Evolutionary conservation across 2,797 vertebrate genomes (phyloP).

Genomic region (Liasis olivaceus): DNA sequence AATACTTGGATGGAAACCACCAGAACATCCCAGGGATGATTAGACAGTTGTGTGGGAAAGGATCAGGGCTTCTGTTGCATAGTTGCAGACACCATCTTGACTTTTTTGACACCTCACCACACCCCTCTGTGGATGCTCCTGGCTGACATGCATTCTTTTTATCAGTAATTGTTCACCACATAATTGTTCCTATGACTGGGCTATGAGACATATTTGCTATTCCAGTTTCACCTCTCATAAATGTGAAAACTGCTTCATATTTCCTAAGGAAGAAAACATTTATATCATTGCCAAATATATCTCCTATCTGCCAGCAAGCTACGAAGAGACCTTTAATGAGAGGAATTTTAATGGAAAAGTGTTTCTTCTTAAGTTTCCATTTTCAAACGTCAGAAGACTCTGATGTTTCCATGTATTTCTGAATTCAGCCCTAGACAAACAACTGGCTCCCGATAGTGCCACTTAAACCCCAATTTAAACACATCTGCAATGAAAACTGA

Average conservation of each 20-base stretch:
- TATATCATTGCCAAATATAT: conserved; percentile 11
- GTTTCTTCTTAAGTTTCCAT: background rate
- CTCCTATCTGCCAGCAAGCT: background rate
- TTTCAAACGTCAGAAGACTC: conserved; percentile 1
- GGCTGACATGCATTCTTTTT: background rate
- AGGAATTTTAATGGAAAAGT: background rate
- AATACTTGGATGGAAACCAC: background rate
- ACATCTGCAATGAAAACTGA: background rate
- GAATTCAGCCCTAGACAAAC: background rate
- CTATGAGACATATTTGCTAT: background rate
- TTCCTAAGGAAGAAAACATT: background rate
- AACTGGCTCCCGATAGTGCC: background rate
- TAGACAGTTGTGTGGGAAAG: background rate
- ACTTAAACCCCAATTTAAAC: background rate
- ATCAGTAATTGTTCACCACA: background rate
- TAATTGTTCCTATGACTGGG: background rate
- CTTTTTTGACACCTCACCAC: background rate
- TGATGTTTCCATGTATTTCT: conserved; percentile 9
- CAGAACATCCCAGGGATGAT: background rate
- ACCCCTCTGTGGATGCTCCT: background rate
- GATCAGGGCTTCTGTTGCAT: background rate
- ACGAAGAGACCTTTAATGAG: conserved; percentile 5
- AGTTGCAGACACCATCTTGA: background rate
- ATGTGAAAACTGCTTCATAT: conserved; percentile 1
- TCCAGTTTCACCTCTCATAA: background rate